A percentile compares a stretch with the other conserved stretches of the same genome.
phyloP scores from a whole-genome alignment of 2,888 invertebrate genomes.

The Leucophenga maculata region DNA sequence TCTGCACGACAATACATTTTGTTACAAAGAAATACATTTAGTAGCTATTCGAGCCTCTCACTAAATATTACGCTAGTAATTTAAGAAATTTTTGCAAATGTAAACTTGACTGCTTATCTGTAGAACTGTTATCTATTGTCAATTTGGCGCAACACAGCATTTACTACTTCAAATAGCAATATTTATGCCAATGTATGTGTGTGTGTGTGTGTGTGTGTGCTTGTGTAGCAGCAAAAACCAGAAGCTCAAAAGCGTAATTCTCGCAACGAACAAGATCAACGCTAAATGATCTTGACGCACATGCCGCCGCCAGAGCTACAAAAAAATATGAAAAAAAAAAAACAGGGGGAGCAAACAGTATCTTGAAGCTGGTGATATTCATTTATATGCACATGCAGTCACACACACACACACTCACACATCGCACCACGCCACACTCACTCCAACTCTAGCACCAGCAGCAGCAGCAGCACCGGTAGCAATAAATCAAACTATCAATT shows the following conservation, averaged over 20 bases:
- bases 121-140: slow-evolving; percentile 3
- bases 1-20: no score
- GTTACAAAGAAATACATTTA: no score
- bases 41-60: no score
- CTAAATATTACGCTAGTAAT: no score
- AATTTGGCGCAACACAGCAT: background rate
- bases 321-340: no score
- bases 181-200: background rate
- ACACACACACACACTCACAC: slow-evolving; percentile 36
- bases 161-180: background rate
- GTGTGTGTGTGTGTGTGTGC: background rate
- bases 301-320: background rate
- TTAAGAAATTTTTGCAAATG: no score
- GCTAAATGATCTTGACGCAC: slow-evolving; percentile 34
- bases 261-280: slow-evolving; percentile 66
- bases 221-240: slow-evolving; percentile 51
- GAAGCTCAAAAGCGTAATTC: slow-evolving; percentile 61
- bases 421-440: slow-evolving; percentile 40
- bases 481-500: slow-evolving; percentile 72
- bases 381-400: slow-evolving; percentile 26
- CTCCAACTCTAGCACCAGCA: background rate
- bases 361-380: slow-evolving; percentile 18
- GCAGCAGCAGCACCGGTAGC: slow-evolving; percentile 63
- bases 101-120: no score
- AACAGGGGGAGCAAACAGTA: slow-evolving; percentile 13